Conservation (phyloP, 2,888 invertebrate species). For the Craniophora ligustri region DNA sequence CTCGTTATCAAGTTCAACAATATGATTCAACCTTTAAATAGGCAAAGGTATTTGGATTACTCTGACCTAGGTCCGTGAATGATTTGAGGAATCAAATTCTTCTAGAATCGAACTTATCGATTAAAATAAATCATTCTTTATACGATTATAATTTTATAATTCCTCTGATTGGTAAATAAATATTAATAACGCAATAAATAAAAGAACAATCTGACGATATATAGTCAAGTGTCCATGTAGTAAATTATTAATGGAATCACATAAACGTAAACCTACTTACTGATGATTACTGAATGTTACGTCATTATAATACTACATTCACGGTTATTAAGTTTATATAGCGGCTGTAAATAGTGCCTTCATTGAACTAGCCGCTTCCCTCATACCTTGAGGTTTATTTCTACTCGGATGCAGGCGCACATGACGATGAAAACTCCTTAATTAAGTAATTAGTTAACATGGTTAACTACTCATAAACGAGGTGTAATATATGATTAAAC, state of each 20-base stretch:
- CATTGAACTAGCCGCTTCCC: no score
- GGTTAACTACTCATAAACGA: no score
- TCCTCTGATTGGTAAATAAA: neutral
- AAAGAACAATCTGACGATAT: neutral
- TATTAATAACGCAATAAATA: neutral
- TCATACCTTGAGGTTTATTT: no score
- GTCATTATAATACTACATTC: no score
- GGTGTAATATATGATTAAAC: no score
- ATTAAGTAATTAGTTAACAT: no score
- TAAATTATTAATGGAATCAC: conserved; percentile 1
- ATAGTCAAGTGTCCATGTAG: neutral
- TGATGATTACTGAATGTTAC: conserved; percentile 5
- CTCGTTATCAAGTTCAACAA: conserved; percentile 68
- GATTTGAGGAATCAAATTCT: conserved; percentile 16
- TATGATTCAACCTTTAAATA: conserved; percentile 54
- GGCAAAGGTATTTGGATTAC: conserved; percentile 31
- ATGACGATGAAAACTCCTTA: no score
- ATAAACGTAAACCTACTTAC: conserved; percentile 20
- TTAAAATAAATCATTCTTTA: conserved; percentile 12
- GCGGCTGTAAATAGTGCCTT: no score
- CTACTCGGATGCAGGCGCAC: no score
- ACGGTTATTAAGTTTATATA: neutral
- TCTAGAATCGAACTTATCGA: neutral
- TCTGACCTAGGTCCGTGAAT: conserved; percentile 21
- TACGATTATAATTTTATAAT: neutral